Base-by-base conservation (phyloP, 2,113 vertebrate species). In the Phalacrocorax brasilianus region DNA sequence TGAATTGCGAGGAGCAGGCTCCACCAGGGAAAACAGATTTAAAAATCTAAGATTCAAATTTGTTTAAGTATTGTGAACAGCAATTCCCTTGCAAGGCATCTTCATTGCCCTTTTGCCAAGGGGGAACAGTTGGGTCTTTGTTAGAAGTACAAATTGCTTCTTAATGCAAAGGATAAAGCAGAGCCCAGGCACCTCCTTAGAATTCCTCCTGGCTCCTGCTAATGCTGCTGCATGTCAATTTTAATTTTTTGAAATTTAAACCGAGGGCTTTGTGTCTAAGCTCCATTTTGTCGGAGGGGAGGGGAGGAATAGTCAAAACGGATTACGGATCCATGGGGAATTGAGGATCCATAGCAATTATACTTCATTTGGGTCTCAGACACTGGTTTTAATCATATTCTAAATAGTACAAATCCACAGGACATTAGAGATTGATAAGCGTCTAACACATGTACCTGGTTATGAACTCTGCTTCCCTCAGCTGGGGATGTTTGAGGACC, bases 161-260 rank as follows among this genome's bases (percentile, higher is more conserved):
- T 98, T 98, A 98, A 98, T 97, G 97, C 97, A 95, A 94, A 98
- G 97, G 97, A 98, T 98, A 97, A 98, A 98, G 96, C 97, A 67
- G 91, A 96, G 96, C 88, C 93, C 65, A 49, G 93, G 97, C 96
- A 92, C 96, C 98, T 98, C 98, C 97, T 98, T 98, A 98, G 97
- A 98, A 98, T 98, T 97, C 98, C 93, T 98, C 89, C 97, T 93
- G 23, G 85, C 94, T 97, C 97, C 96, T 82, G 81, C 97, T 97
- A 97, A 97, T 97, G 96, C 97, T 74, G 84, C 98, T 97, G 97
- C 97, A 98, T 98, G 98, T 98, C 98, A 98, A 98, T 98, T 98
- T 98, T 98, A 98, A 98, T 98, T 98, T 98, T 98, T 98, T 98
- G 97, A 98, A 98, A 98, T 98, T 98, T 98, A 98, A 98, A 98